Percentiles rank a stretch among this genome's conserved stretches.
phyloP scores from a whole-genome alignment of 2,113 vertebrate species.

The Aplodontia rufa region DNA sequence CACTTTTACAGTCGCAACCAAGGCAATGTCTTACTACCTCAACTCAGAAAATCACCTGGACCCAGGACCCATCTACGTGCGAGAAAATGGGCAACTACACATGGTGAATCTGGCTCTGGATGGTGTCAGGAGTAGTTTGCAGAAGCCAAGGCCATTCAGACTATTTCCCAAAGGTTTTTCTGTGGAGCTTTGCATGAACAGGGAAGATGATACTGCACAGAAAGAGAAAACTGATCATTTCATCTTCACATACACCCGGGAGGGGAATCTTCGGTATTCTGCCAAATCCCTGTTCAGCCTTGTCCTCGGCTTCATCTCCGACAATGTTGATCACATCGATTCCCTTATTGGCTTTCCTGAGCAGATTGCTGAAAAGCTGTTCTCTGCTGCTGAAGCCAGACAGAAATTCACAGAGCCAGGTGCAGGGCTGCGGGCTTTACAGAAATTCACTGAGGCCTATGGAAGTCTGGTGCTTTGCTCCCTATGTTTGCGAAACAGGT shows the following conservation, averaged over 20 bases:
- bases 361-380: slow-evolving; percentile 95
- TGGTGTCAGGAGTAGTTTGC: slow-evolving; percentile 74
- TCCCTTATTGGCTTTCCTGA: slow-evolving; percentile 96
- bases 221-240: slow-evolving; percentile 91
- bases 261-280: slow-evolving; percentile 93
- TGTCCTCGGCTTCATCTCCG: slow-evolving; percentile 91
- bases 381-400: slow-evolving; percentile 92
- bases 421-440: slow-evolving; percentile 89
- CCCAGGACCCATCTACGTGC: slow-evolving; percentile 88
- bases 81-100: slow-evolving; percentile 91
- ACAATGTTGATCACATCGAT: slow-evolving; percentile 94
- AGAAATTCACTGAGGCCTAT: slow-evolving; percentile 94
- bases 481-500: slow-evolving; percentile 94
- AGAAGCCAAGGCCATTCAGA: slow-evolving; percentile 84
- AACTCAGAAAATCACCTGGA: slow-evolving; percentile 82
- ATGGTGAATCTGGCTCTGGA: slow-evolving; percentile 84
- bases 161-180: slow-evolving; percentile 89
- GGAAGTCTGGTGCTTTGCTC: slow-evolving; percentile 92
- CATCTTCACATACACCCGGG: slow-evolving; percentile 93
- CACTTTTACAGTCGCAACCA: slow-evolving; percentile 61
- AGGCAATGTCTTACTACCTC: slow-evolving; percentile 85
- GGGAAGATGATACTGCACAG: slow-evolving; percentile 82
- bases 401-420: slow-evolving; percentile 91
- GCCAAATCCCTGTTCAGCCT: slow-evolving; percentile 95
- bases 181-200: slow-evolving; percentile 87